A percentile compares a stretch with the other conserved stretches of the same genome.
phyloP scores from a whole-genome alignment of 37 sponge, comb jelly and placozoan species.

The Lycopodina hypogea region DNA sequence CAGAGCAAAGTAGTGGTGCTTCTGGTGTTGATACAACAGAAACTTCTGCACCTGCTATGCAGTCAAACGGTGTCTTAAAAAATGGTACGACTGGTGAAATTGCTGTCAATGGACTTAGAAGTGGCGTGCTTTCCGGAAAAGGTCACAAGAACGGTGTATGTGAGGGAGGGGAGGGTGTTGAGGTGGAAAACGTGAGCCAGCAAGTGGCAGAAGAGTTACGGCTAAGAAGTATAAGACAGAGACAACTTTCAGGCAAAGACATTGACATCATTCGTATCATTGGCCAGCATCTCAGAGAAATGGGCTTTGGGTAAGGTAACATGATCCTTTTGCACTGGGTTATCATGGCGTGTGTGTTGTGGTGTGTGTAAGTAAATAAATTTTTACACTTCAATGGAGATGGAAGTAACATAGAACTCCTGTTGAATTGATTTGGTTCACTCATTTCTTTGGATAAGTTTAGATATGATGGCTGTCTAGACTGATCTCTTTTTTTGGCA shows the following conservation, averaged over 20 bases:
- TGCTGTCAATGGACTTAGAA: slow-evolving; percentile 9
- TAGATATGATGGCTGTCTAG: no score
- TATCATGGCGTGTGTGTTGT: slow-evolving; percentile 9
- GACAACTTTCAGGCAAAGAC: slow-evolving; percentile 35
- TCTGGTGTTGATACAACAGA: neutral
- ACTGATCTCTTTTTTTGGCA: no score
- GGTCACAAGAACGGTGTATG: slow-evolving; percentile 2
- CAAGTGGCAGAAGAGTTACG: neutral
- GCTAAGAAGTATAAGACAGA: neutral
- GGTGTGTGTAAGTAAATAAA: neutral
- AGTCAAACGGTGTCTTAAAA: slow-evolving; percentile 21
- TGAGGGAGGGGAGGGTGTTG: neutral
- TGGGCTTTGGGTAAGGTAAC: slow-evolving; percentile 82
- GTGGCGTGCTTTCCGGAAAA: neutral
- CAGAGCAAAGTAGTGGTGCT: neutral
- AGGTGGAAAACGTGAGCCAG: neutral
- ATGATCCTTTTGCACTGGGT: neutral
- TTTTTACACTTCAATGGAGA: neutral
- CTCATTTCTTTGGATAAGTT: neutral
- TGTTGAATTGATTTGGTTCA: neutral
- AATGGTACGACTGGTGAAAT: slow-evolving; percentile 18
- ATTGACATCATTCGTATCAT: slow-evolving; percentile 82
- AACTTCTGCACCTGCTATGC: slow-evolving; percentile 4
- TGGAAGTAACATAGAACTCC: neutral
- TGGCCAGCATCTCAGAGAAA: slow-evolving; percentile 90